phyloP scores from a whole-genome alignment of 53 echinoderm and acorn worm species.

The Luidia sarsii region DNA sequence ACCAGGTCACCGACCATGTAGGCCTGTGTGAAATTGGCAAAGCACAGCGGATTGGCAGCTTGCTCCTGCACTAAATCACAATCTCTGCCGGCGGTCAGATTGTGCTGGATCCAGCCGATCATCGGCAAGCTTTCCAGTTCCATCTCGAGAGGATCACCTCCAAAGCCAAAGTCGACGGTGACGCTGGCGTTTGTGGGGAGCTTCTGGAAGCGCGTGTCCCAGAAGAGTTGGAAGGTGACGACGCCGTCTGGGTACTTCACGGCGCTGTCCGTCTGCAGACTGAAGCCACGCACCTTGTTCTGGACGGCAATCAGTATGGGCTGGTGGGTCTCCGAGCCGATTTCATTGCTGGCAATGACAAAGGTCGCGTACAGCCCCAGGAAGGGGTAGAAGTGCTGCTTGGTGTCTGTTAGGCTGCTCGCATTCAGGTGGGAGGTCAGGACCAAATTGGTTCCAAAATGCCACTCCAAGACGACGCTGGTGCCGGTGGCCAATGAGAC shows the following conservation, averaged over 20 bases:
- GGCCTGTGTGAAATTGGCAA: conserved; percentile 17
- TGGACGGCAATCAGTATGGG: conserved; percentile 72
- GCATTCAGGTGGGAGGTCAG: conserved; percentile 41
- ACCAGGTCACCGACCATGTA: conserved; percentile 43
- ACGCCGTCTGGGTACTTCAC: conserved; percentile 70
- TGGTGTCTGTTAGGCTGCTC: conserved; percentile 26
- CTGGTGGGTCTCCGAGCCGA: conserved; percentile 29
- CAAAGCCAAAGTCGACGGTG: conserved; percentile 62
- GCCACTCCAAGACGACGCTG: conserved; percentile 66
- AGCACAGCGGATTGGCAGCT: conserved; percentile 33
- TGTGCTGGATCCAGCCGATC: conserved; percentile 24
- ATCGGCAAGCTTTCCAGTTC: conserved; percentile 42
- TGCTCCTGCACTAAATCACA: conserved; percentile 2
- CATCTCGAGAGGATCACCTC: not conserved
- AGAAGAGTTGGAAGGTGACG: conserved; percentile 50
- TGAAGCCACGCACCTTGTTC: conserved; percentile 65
- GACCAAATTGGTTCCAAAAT: conserved; percentile 70
- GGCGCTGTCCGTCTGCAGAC: conserved; percentile 40
- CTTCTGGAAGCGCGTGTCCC: conserved; percentile 55
- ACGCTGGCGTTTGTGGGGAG: conserved; percentile 76
- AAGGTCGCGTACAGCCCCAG: conserved; percentile 69
- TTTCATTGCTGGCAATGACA: conserved; percentile 64
- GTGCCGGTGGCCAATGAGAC: conserved; percentile 66
- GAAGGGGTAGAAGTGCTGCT: conserved; percentile 68
- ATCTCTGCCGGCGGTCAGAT: conserved; percentile 10